Base-by-base conservation (phyloP, 2,113 vertebrate species). In the Megaleporinus macrocephalus region DNA sequence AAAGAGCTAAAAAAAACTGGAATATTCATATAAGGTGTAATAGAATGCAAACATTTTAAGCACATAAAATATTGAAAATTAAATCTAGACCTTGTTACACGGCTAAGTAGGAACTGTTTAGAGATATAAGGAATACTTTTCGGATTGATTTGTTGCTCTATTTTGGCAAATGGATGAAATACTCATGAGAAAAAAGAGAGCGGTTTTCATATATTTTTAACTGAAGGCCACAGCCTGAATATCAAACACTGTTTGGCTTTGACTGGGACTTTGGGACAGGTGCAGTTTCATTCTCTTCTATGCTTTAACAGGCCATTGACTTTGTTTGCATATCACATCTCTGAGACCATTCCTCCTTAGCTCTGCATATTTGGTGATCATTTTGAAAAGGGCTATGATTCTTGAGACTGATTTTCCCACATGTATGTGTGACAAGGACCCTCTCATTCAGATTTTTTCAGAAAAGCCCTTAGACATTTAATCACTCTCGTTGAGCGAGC, bases 391-490 rank as follows among this genome's bases (percentile, higher is more conserved):
- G 73, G n/a, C 47, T 71, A 27, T 14, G 26, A 11, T 68, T 71
- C 29, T 77, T 59, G 36, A 68, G 51, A 44, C 49, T 59, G 80
- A 73, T 73, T 73, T 59, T 63, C 30, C 66, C 80, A 79, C 24
- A 51, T 76, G 77, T 63, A 33, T 80, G 63, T 79, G 59, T 83
- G 51, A 77, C 59, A 57, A 41, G 27, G 41, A 24, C n/a, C 73
- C 55, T 77, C 73, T 63, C 16, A 33, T 29, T 69, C 29, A 61
- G 73, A 68, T 47, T 80, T 83, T 75, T 68, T 86, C 55, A 80
- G 73, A 72, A 81, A 86, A 84, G 59, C 65, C 72, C n/a, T 24
- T 41, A 80, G 79, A 74, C 85, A 26, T 83, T 86, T 84, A 83
- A 84, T 83, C 82, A 86, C 36, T 81, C 62, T 62, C 51, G 80